These are phyloP conservation scores for Ochropacha duplaris DNA, from an alignment of 2,888 invertebrate species.

Conservation along the genomic window DNA sequence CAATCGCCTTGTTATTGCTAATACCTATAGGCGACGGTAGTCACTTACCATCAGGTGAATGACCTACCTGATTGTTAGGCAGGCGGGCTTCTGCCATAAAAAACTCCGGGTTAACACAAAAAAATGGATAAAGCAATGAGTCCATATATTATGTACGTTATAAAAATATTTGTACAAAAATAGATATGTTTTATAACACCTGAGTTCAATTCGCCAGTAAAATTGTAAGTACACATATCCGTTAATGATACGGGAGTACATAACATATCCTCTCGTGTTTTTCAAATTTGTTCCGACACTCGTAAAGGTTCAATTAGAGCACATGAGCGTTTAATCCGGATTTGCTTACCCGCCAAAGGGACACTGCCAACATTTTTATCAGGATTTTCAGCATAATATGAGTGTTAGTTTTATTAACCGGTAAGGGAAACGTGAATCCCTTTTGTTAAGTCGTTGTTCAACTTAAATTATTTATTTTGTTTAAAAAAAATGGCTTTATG, in stretches of 20 bases:
- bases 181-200: too few relatives aligned
- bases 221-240: not conserved
- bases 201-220: not conserved
- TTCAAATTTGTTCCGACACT: constrained; percentile 22
- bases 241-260: not conserved
- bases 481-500: too few relatives aligned
- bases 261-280: not conserved
- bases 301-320: constrained; percentile 38
- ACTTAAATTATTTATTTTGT: too few relatives aligned
- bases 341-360: constrained; percentile 48
- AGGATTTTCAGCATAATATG: constrained; percentile 31
- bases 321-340: constrained; percentile 47
- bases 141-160: too few relatives aligned
- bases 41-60: too few relatives aligned
- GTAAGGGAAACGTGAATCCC: constrained; percentile 6
- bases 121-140: too few relatives aligned
- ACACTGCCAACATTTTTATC: constrained; percentile 35
- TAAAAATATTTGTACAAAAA: too few relatives aligned
- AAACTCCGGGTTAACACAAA: too few relatives aligned
- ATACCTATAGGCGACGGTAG: too few relatives aligned
- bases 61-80: too few relatives aligned
- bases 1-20: too few relatives aligned
- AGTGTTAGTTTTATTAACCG: constrained; percentile 25
- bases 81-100: too few relatives aligned
- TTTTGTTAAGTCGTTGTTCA: not conserved